Evolutionary conservation across 2,888 invertebrate species (phyloP), one percentile per base, ranked within the genome.

Genomic region (Brachylomia viminalis): DNA sequence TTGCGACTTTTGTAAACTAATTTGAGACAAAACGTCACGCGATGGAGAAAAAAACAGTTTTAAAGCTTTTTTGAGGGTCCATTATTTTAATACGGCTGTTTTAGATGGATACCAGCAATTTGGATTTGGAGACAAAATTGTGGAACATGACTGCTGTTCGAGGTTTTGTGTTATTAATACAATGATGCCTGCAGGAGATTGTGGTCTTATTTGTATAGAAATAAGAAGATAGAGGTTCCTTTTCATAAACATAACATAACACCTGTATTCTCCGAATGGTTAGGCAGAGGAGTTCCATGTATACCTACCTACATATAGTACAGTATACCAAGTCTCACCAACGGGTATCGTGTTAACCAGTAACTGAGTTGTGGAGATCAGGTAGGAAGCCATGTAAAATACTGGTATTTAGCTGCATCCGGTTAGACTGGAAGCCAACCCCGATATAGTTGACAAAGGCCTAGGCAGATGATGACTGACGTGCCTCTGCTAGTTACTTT

Each of bases 1-100:
- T 93, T 93, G 91, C 92, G 92, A 92, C 94, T 94, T 94, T 93
- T 88, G 86, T 86, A 86, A 91, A 92, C 93, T 94, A 95, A 95
- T 95, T 95, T 93, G 88, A 88, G 85, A 88, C 87, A 89, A 91
- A 77, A 82, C 85, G 92, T 91, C 95, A 95, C 95, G 95, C 95
- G 92, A 95, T 92, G 69, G 72, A 78, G 80, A 84, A 85, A 82
- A 87, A 83, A 80, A 69, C 56, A 80, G 68, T 79, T 86, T 84
- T 72, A 77, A 85, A 80, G 52, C 72, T 83, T 83, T 80, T 86
- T 79, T 83, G 77, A 87, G 86, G 61, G 77, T 54, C 79, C 47
- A 87, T 88, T 88, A 88, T 88, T 88, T 83, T 88, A 87, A 88
- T 88, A 82, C 27, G 83, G 49, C 71, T 77, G 61, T 74, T 82